phyloP scores from a whole-genome alignment of 2,888 invertebrate genomes.

The Drosophila austrosaltans region DNA sequence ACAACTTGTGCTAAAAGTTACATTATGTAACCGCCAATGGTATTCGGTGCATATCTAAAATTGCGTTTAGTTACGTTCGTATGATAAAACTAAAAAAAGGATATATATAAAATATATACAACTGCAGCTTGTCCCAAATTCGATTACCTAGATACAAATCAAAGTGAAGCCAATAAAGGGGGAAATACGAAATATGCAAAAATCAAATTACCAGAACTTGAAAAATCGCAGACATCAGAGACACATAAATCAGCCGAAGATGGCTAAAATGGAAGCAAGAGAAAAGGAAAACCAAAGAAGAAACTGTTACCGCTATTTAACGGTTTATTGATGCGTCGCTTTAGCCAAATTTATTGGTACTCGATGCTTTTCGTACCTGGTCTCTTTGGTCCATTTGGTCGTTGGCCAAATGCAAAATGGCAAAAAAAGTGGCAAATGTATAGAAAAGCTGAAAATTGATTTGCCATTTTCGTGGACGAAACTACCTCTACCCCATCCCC shows the following conservation, averaged over 20 bases:
- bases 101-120: not conserved
- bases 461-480: slow-evolving; percentile 14
- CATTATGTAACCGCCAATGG: slow-evolving; percentile 2
- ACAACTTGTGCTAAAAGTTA: not conserved
- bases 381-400: slow-evolving; percentile 50
- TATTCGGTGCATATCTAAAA: not conserved
- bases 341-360: slow-evolving; percentile 70
- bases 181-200: slow-evolving; percentile 51
- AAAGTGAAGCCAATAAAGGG: slow-evolving; percentile 56
- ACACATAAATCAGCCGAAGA: slow-evolving; percentile 67
- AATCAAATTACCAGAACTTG: slow-evolving; percentile 73
- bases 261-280: slow-evolving; percentile 23
- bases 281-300: slow-evolving; percentile 58
- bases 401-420: slow-evolving; percentile 12
- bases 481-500: not conserved
- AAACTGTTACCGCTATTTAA: slow-evolving; percentile 77
- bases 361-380: slow-evolving; percentile 31
- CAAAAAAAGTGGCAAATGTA: slow-evolving; percentile 17
- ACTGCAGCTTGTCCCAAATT: slow-evolving; percentile 62
- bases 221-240: slow-evolving; percentile 78
- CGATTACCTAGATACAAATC: slow-evolving; percentile 75
- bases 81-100: no score
- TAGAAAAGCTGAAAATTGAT: slow-evolving; percentile 18
- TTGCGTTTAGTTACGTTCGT: not conserved
- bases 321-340: slow-evolving; percentile 78